These are phyloP conservation scores for Trematocara nigrifrons DNA, from an alignment of 2,113 vertebrate species.

Conservation along the genomic window DNA sequence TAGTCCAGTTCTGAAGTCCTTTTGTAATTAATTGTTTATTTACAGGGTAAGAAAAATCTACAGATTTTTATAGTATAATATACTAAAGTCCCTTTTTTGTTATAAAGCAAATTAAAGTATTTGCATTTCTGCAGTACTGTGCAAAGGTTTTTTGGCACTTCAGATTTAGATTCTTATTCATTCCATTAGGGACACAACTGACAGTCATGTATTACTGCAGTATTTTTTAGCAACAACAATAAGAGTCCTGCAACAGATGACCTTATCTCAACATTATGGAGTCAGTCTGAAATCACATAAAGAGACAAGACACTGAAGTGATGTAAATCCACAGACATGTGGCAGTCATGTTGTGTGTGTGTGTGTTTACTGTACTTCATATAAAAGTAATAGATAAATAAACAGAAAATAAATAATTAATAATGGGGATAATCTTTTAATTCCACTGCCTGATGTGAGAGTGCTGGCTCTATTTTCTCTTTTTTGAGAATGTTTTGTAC, in stretches of 20 bases:
- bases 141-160: background rate
- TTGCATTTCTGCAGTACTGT: background rate
- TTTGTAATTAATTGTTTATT: background rate
- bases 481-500: background rate
- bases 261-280: background rate
- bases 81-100: background rate
- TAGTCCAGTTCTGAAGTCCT: background rate
- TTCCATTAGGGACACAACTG: background rate
- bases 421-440: background rate
- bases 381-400: background rate
- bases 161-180: background rate
- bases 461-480: background rate
- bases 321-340: background rate
- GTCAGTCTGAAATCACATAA: background rate
- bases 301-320: background rate
- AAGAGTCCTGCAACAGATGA: background rate
- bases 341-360: background rate
- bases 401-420: background rate
- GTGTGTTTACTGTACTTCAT: background rate
- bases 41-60: background rate
- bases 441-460: background rate
- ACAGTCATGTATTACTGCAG: background rate
- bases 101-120: background rate
- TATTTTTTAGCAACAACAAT: background rate
- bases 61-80: background rate